Evolutionary conservation across 2,113 vertebrate species (phyloP), one percentile per base, ranked within the genome.

Genomic region (Oenanthe oenanthe): DNA sequence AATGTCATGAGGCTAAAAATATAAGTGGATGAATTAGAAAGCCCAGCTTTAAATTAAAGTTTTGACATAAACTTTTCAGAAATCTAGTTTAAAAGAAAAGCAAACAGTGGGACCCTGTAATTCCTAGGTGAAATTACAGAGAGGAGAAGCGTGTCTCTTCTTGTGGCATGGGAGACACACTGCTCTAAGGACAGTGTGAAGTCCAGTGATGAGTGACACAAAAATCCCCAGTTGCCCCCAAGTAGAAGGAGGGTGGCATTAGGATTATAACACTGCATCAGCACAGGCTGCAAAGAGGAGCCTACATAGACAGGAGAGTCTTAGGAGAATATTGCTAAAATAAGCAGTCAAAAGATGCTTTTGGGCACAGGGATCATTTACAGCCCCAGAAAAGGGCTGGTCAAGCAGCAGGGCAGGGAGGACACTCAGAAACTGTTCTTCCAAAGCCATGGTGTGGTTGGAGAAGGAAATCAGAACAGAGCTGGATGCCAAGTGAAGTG

Each of bases 91-190:
- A 42, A 85, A 95, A 82, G 50, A 54, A 74, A 80, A 75, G 43
- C 61, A 62, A 77, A 67, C 18, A 70, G 32, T 45, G 51, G 14
- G 82, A 85, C 57, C 56, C 79, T 94, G 74, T 92, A 93, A 90
- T 96, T 97, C 76, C 22, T 62, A n/a, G 13, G 42, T 92, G 85
- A 93, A 93, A 93, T 94, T 88, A 82, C 45, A 88, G 88, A 89
- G 78, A 40, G 36, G 48, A 79, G 73, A 73, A 72, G 40, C 29
- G 28, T 32, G 38, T 61, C 40, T 92, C 65, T 84, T 89, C 61
- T 85, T 67, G 34, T 78, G 54, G 58, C 66, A 36, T 53, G 66
- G 88, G 71, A 90, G 74, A 72, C 74, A 82, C 61, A 12, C 58
- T 34, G 38, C 4, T 2, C 53, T 53, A 36, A 70, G 68, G 65